phyloP scores from a whole-genome alignment of 2,888 invertebrate genomes.

The Sarcophaga variegata region DNA sequence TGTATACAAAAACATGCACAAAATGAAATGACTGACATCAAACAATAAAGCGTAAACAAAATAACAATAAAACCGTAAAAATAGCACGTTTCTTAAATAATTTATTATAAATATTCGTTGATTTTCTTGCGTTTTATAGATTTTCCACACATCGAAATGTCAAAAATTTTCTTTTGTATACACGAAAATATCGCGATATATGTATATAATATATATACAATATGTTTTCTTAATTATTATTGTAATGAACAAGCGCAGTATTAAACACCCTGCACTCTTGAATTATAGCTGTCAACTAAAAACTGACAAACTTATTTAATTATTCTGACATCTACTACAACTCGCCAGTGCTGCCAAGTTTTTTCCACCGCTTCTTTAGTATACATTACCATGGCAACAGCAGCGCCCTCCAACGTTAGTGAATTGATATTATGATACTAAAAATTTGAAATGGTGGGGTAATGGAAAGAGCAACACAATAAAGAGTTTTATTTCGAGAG shows the following conservation, averaged over 20 bases:
- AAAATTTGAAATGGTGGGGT: background rate
- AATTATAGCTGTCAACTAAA: constrained; percentile 74
- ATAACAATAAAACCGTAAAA: background rate
- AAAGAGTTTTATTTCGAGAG: constrained; percentile 1
- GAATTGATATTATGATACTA: background rate
- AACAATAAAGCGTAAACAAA: constrained; percentile 33
- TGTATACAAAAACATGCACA: constrained; percentile 55
- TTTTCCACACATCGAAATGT: constrained; percentile 28
- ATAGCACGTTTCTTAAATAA: background rate
- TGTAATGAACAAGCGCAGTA: constrained; percentile 69
- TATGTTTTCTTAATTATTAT: constrained; percentile 36
- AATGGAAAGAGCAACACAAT: background rate
- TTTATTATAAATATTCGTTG: background rate
- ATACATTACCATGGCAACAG: background rate
- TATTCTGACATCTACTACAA: constrained; percentile 68
- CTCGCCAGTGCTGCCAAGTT: constrained; percentile 58
- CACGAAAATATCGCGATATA: constrained; percentile 8
- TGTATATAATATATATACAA: constrained; percentile 32
- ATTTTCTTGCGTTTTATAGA: background rate
- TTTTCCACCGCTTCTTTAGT: background rate
- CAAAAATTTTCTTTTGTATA: constrained; percentile 33
- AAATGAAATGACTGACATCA: constrained; percentile 48
- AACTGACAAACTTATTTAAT: constrained; percentile 72
- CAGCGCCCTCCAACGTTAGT: constrained; percentile 48
- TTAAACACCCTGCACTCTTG: constrained; percentile 71